Evolutionary conservation across 2,797 vertebrate genomes (phyloP).

Genomic region (Rhinatrema bivittatum): DNA sequence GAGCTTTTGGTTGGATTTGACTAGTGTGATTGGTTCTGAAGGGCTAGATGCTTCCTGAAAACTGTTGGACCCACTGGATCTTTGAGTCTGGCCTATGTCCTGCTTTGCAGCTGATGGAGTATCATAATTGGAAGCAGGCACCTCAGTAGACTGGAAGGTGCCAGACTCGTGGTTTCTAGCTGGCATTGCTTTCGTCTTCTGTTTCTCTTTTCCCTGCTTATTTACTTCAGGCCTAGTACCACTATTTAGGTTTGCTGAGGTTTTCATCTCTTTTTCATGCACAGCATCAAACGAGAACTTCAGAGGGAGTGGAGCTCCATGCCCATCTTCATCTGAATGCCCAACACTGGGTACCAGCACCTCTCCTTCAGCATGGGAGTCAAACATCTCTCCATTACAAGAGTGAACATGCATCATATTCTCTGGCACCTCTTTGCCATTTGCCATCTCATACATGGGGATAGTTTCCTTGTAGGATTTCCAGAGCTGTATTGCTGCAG

Average conservation of each 20-base stretch:
- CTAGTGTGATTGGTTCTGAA: conserved; percentile 20
- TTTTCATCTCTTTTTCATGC: conserved; percentile 21
- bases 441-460: conserved; percentile 36
- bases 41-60: conserved; percentile 24
- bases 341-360: conserved; percentile 16
- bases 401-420: conserved; percentile 30
- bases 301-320: conserved; percentile 8
- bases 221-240: conserved; percentile 18
- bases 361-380: conserved; percentile 23
- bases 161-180: conserved; percentile 13
- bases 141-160: conserved; percentile 21
- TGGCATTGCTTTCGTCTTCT: not conserved
- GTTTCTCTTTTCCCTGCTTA: conserved; percentile 10
- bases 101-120: conserved; percentile 20
- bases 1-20: conserved; percentile 27
- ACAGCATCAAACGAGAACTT: conserved; percentile 17
- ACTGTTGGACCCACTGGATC: conserved; percentile 11
- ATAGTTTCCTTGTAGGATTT: conserved; percentile 52
- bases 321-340: conserved; percentile 28
- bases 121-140: conserved; percentile 5
- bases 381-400: conserved; percentile 31
- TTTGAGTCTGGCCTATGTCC: conserved; percentile 20
- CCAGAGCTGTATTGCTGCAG: conserved; percentile 46
- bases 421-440: conserved; percentile 35
- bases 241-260: not conserved